These are phyloP conservation scores for Hylaea fasciaria DNA, from an alignment of 2,888 invertebrate species.

Conservation along the genomic window DNA sequence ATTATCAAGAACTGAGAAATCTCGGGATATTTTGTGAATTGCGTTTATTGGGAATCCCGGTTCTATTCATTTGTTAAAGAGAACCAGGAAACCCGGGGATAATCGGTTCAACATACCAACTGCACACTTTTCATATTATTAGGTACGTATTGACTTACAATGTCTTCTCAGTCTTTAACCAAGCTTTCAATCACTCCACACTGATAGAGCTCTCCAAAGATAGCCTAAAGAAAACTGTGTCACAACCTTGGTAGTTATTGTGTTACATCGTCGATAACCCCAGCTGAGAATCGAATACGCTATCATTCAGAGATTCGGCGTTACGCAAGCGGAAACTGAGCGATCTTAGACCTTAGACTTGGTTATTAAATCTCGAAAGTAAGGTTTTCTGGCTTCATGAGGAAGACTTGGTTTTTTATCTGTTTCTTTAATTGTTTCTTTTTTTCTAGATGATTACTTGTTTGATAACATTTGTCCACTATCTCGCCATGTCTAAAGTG, in stretches of 20 bases:
- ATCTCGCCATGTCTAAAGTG: too few relatives aligned
- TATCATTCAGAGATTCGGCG: slow-evolving; percentile 63
- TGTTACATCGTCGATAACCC: slow-evolving; percentile 76
- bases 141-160: too few relatives aligned
- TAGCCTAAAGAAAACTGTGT: slow-evolving; percentile 77
- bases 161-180: neutral
- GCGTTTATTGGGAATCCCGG: too few relatives aligned
- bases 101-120: too few relatives aligned
- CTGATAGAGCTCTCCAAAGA: slow-evolving; percentile 61
- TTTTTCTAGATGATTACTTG: too few relatives aligned
- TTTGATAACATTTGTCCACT: too few relatives aligned
- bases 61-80: too few relatives aligned
- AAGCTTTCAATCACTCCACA: slow-evolving; percentile 13
- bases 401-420: neutral
- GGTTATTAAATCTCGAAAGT: neutral
- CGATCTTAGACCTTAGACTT: slow-evolving; percentile 14
- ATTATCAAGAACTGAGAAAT: too few relatives aligned
- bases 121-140: too few relatives aligned
- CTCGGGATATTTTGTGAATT: too few relatives aligned
- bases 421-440: neutral
- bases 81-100: too few relatives aligned
- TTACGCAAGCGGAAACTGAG: slow-evolving; percentile 70
- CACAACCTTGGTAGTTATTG: slow-evolving; percentile 69
- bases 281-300: slow-evolving; percentile 62
- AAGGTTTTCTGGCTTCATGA: neutral